phyloP scores from a whole-genome alignment of 2,113 vertebrate genomes.

The Trichomycterus rosablanca region DNA sequence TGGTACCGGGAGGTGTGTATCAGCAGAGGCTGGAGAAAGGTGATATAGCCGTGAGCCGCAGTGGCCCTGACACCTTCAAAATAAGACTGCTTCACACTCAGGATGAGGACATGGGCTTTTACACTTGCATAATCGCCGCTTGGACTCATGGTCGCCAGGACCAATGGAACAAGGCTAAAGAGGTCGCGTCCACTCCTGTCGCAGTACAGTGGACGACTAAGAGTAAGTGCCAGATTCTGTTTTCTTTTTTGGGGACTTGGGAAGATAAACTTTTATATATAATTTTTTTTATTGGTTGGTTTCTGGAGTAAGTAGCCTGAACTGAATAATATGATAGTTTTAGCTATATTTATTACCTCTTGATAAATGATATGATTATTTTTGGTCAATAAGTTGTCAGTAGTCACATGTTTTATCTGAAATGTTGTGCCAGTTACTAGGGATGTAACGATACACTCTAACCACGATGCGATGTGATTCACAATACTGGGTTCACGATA shows the following conservation, averaged over 20 bases:
- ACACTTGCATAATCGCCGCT: conserved; percentile 70
- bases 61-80: conserved; percentile 59
- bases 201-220: conserved; percentile 69
- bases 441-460: too few relatives aligned
- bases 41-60: conserved; percentile 69
- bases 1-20: conserved; percentile 58
- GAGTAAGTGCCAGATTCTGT: conserved; percentile 73
- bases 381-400: too few relatives aligned
- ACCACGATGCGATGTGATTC: too few relatives aligned
- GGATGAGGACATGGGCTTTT: conserved; percentile 70
- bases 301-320: too few relatives aligned
- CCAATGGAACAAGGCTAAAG: conserved; percentile 72
- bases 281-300: not conserved
- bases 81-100: conserved; percentile 76
- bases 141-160: conserved; percentile 66
- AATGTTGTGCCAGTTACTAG: too few relatives aligned
- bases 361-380: too few relatives aligned
- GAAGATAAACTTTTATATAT: not conserved
- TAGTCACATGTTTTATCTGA: too few relatives aligned
- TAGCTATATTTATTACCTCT: too few relatives aligned
- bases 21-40: conserved; percentile 61
- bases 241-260: too few relatives aligned
- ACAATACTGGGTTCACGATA: too few relatives aligned
- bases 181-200: conserved; percentile 63
- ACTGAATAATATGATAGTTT: too few relatives aligned